phyloP scores from a whole-genome alignment of 2,797 vertebrate genomes.

The Apogon hyalosoma region DNA sequence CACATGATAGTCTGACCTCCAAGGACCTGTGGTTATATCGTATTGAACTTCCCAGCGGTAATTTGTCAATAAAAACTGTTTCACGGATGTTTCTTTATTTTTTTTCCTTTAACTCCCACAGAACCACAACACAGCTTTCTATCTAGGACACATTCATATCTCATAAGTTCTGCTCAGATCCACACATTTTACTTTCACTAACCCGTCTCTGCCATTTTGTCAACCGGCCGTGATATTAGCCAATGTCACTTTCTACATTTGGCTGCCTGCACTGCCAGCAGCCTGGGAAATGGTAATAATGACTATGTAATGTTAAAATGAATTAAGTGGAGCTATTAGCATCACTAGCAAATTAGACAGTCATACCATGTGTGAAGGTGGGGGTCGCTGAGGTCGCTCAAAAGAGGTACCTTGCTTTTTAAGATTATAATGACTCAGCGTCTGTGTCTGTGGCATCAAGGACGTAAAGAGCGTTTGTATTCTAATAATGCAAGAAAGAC shows the following conservation, averaged over 20 bases:
- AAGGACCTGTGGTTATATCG: neutral
- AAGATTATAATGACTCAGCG: too few relatives aligned
- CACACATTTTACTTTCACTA: neutral
- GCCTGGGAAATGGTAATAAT: constrained; percentile 42
- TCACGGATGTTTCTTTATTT: too few relatives aligned
- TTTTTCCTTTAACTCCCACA: too few relatives aligned
- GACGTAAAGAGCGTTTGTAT: too few relatives aligned
- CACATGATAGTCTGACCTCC: too few relatives aligned
- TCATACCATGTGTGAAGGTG: too few relatives aligned
- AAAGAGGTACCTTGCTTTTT: too few relatives aligned
- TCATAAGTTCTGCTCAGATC: neutral
- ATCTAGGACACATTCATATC: neutral
- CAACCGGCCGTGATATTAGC: constrained; percentile 1
- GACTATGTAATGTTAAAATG: constrained; percentile 38
- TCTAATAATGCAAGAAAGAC: too few relatives aligned
- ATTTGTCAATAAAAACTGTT: too few relatives aligned
- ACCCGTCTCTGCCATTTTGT: neutral
- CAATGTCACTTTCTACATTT: constrained; percentile 35
- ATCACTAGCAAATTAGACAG: constrained; percentile 38
- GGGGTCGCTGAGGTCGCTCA: too few relatives aligned
- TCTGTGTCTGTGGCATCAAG: too few relatives aligned
- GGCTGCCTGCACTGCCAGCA: constrained; percentile 26
- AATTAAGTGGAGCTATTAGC: constrained; percentile 42
- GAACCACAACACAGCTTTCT: neutral
- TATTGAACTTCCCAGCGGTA: too few relatives aligned